Percentiles rank a stretch among this genome's conserved stretches.
Conservation (phyloP, 2,888 invertebrate species). For the Sesia bembeciformis region DNA sequence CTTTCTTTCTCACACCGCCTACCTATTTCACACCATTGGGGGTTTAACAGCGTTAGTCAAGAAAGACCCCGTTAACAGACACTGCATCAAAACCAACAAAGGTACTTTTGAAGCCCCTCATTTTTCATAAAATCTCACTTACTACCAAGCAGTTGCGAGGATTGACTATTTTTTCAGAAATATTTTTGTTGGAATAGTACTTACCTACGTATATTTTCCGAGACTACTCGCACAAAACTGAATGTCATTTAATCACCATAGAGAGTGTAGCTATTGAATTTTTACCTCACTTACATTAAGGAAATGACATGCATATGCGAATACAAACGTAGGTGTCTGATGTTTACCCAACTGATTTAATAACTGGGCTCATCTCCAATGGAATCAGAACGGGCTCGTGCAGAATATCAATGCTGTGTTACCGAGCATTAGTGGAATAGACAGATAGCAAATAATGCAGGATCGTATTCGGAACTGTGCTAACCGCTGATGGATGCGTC, state of each 20-base stretch:
- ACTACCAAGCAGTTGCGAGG: too few species aligned
- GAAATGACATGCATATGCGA: slow-evolving; percentile 1
- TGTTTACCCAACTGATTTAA: slow-evolving; percentile 66
- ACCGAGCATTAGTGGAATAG: slow-evolving; percentile 59
- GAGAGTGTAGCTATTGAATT: neutral
- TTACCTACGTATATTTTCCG: too few species aligned
- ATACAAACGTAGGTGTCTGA: slow-evolving; percentile 28
- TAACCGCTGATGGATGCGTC: too few species aligned
- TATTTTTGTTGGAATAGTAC: too few species aligned
- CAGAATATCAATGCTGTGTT: slow-evolving; percentile 57
- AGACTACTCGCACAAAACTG: neutral
- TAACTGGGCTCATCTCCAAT: slow-evolving; percentile 57
- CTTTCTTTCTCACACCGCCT: too few species aligned
- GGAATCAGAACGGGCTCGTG: slow-evolving; percentile 40
- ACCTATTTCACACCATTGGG: too few species aligned
- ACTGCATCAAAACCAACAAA: too few species aligned
- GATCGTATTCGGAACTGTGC: slow-evolving; percentile 19
- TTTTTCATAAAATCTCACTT: too few species aligned
- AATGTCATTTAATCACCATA: neutral
- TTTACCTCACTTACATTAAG: neutral
- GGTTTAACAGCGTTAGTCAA: too few species aligned
- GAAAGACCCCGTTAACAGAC: too few species aligned
- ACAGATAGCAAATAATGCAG: slow-evolving; percentile 45
- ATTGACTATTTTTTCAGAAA: too few species aligned
- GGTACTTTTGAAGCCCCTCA: too few species aligned